Evolutionary conservation across 2,888 invertebrate genomes (phyloP).

Genomic region (Agrilus cyanescens): DNA sequence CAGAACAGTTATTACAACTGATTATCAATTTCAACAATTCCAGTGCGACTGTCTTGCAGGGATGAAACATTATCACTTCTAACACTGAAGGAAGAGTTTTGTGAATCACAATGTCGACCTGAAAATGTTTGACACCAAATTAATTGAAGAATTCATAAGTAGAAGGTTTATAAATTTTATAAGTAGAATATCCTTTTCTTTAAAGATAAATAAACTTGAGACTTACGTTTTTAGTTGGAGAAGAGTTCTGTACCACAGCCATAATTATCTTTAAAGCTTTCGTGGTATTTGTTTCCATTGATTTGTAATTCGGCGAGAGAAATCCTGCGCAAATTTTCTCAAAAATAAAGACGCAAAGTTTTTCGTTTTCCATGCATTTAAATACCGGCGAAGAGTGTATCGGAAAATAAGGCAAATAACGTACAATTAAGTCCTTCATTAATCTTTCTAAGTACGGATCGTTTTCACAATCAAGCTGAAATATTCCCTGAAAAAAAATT

Average conservation of each 20-base stretch:
- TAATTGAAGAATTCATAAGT: no score
- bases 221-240: slow-evolving; percentile 10
- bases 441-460: slow-evolving; percentile 39
- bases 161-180: no score
- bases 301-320: slow-evolving; percentile 26
- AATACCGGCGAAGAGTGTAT: slow-evolving; percentile 25
- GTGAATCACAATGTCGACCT: slow-evolving; percentile 20
- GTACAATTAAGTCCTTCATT: slow-evolving; percentile 37
- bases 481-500: slow-evolving; percentile 30
- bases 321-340: slow-evolving; percentile 26
- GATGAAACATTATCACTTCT: slow-evolving; percentile 30
- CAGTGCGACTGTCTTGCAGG: slow-evolving; percentile 24
- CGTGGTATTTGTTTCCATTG: slow-evolving; percentile 24
- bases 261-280: slow-evolving; percentile 27
- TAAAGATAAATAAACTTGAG: no score
- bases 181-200: no score
- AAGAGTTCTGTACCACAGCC: slow-evolving; percentile 21
- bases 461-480: slow-evolving; percentile 34
- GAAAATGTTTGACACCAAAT: no score
- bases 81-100: slow-evolving; percentile 24
- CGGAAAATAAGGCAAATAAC: slow-evolving; percentile 28
- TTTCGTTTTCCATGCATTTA: slow-evolving; percentile 22
- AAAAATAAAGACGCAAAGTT: slow-evolving; percentile 22
- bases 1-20: slow-evolving; percentile 11
- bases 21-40: slow-evolving; percentile 24